Percentiles rank a stretch among this genome's conserved stretches.
Evolutionary conservation across 2,113 vertebrate genomes (phyloP).

Genomic region (Callorhinus ursinus): DNA sequence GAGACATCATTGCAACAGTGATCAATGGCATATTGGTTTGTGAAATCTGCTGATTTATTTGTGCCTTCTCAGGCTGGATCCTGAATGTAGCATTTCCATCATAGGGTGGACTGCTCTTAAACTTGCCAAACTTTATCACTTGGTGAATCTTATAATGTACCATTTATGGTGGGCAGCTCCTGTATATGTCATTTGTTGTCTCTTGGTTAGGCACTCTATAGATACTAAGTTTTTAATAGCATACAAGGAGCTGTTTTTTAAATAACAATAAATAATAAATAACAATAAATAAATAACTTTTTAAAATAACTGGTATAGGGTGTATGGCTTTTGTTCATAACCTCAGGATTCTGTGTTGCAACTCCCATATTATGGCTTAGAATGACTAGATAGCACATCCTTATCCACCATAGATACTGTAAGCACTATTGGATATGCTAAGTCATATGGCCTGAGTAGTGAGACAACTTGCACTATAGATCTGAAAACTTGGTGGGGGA

Average conservation of each 20-base stretch:
- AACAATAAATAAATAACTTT: no score
- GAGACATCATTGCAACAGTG: background rate
- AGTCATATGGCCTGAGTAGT: background rate
- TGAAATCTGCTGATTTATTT: slow-evolving; percentile 3
- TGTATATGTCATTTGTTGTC: background rate
- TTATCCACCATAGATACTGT: background rate
- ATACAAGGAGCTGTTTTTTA: background rate
- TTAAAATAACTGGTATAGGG: background rate
- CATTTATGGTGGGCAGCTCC: background rate
- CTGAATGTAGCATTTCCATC: background rate
- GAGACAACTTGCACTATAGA: background rate
- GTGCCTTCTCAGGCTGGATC: background rate
- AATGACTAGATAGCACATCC: background rate
- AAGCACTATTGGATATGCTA: background rate
- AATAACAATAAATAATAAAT: background rate
- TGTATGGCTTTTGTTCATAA: background rate
- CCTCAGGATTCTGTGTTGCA: background rate
- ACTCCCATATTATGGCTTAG: background rate
- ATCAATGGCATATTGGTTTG: background rate
- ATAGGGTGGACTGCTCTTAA: background rate
- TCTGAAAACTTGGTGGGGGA: background rate
- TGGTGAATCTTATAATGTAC: background rate
- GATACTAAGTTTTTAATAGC: background rate
- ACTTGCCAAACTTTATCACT: background rate
- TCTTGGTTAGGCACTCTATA: background rate